Evolutionary conservation across 1,140 invertebrate genomes (phyloP), one percentile per base, ranked within the genome.

Genomic region (Musca domestica): DNA sequence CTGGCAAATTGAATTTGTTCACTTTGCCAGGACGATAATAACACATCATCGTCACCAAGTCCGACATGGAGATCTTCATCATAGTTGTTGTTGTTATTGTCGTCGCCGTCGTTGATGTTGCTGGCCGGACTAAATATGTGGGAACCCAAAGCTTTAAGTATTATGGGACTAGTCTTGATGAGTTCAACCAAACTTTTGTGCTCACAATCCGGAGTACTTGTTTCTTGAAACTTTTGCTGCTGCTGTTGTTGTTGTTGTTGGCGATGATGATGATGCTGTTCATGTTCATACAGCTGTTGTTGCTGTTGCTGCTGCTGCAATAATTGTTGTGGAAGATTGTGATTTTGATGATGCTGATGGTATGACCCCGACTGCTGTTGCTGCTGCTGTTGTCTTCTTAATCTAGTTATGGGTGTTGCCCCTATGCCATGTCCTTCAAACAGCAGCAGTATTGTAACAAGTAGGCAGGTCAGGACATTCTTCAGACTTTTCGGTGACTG

Each of bases 101-200:
- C 19, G n/a, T 56, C 48, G 34, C 3, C 14, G 48, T 73, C 70
- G 41, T 70, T 72, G 52, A 80, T 76, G 52, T 68, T 72, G 65
- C 2, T 10, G 12, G 34, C 12, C 34, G 34, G 34, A 61, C 34
- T 61, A 61, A 81, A 81, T 48, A 81, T 74, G 30, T 73, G 72
- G 20, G 78, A 78, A 7, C 74, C 78, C 1, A 81, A 73, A 49
- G 78, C 78, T 63, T 81, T 81, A 41, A 81, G 71, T 73, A 81
- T 81, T 17, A 81, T 75, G 51, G 78, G 78, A 71, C 78, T 81
- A 56, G 70, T 79, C 72, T 74, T 79, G 72, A 81, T 81, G 68
- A 81, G 69, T 49, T 81, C 76, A 7, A 71, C 72, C 48, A 81
- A 73, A 58, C 76, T 76, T 71, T 81, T 77, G 68, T 81, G 77